A percentile compares a stretch with the other conserved stretches of the same genome.
These are phyloP conservation scores for Montipora efflorescens DNA, from an alignment of 64 coral and sea anemone species.

Conservation along the genomic window DNA sequence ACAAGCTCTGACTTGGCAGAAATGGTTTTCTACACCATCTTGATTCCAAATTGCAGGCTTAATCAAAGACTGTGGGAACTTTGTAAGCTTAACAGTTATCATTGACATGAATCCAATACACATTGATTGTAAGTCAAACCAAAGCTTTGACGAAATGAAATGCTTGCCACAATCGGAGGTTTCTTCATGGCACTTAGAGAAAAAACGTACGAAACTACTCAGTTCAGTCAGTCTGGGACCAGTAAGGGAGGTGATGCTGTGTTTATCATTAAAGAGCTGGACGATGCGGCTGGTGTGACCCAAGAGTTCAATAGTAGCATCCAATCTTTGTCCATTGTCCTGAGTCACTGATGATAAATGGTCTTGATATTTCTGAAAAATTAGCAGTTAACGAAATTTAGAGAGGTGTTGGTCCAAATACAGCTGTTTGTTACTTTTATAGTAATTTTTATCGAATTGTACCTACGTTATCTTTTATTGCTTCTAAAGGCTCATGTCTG, in stretches of 20 bases:
- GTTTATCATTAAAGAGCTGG: not conserved
- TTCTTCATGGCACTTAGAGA: not conserved
- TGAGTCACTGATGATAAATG: not conserved
- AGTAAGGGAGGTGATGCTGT: not conserved
- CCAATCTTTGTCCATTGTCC: not conserved
- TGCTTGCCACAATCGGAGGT: not conserved
- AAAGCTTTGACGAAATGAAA: constrained; percentile 17
- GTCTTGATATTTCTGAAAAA: constrained; percentile 14
- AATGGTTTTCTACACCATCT: constrained; percentile 43
- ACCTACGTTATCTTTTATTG: no score
- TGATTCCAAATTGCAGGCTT: constrained; percentile 44
- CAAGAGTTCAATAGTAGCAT: not conserved
- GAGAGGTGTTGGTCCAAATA: no score
- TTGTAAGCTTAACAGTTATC: constrained; percentile 2
- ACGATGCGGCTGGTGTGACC: not conserved
- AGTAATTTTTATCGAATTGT: no score
- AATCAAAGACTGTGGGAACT: constrained; percentile 26
- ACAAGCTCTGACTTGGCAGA: constrained; percentile 44
- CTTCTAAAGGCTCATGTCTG: no score
- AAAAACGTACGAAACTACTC: not conserved
- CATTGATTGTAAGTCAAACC: constrained; percentile 53
- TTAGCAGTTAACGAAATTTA: not conserved
- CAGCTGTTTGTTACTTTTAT: no score
- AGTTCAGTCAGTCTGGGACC: not conserved
- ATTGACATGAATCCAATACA: constrained; percentile 2